Percentiles rank a stretch among this genome's conserved stretches.
These are phyloP conservation scores for Synanthedon myopaeformis DNA, from an alignment of 2,888 invertebrate genomes.

Conservation along the genomic window DNA sequence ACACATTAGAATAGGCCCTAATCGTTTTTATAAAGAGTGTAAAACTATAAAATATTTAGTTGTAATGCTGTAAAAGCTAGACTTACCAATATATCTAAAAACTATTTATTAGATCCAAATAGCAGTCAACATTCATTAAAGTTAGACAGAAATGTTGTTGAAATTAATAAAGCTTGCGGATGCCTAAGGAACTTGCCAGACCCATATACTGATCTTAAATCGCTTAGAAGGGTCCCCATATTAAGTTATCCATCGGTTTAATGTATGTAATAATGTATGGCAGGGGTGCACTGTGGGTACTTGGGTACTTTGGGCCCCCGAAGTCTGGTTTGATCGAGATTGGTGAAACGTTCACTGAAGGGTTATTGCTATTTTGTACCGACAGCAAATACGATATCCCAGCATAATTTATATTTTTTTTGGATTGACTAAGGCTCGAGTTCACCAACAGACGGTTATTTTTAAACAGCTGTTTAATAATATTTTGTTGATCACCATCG, in stretches of 20 bases:
- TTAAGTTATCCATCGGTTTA: slow-evolving; percentile 60
- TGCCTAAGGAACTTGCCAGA: slow-evolving; percentile 37
- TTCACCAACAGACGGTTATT: too few relatives aligned
- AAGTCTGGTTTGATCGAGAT: slow-evolving; percentile 37
- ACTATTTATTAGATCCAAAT: too few relatives aligned
- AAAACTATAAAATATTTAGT: too few relatives aligned
- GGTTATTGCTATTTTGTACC: slow-evolving; percentile 25
- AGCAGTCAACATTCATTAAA: too few relatives aligned
- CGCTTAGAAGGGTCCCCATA: slow-evolving; percentile 45
- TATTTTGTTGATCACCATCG: too few relatives aligned
- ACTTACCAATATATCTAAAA: too few relatives aligned
- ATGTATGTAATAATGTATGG: slow-evolving; percentile 58
- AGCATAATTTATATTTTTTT: too few relatives aligned
- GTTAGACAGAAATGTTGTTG: slow-evolving; percentile 21
- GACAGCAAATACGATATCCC: neutral
- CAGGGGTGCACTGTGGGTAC: slow-evolving; percentile 29
- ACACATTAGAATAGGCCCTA: too few relatives aligned
- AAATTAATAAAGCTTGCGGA: slow-evolving; percentile 52
- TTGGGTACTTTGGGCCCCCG: slow-evolving; percentile 16
- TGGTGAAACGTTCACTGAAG: slow-evolving; percentile 24
- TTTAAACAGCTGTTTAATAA: too few relatives aligned
- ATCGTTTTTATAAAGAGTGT: too few relatives aligned
- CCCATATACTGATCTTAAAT: slow-evolving; percentile 58
- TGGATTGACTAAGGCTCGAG: too few relatives aligned
- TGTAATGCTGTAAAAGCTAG: too few relatives aligned